phyloP scores from a whole-genome alignment of 2,113 vertebrate species.

The Tyrannus savana region DNA sequence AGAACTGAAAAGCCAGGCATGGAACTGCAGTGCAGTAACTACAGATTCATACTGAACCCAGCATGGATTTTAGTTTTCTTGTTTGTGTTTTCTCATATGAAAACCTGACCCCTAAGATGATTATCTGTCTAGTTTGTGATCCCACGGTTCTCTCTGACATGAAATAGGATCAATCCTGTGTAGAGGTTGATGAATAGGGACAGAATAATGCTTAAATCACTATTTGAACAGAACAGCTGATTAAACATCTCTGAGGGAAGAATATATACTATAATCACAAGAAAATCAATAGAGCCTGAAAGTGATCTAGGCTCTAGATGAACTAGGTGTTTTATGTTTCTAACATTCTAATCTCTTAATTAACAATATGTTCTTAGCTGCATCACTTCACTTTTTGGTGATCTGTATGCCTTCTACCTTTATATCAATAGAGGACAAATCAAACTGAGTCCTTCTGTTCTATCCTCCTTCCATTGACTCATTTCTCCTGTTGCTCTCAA shows the following conservation, averaged over 20 bases:
- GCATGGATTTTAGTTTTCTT: background rate
- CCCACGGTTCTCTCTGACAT: background rate
- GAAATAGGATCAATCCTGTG: background rate
- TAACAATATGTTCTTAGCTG: background rate
- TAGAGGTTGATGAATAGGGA: background rate
- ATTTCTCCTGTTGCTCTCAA: background rate
- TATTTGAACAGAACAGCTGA: background rate
- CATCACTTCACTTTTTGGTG: background rate
- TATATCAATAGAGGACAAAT: background rate
- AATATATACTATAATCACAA: background rate
- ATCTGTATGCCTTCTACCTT: background rate
- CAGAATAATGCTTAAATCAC: background rate
- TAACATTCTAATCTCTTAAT: background rate
- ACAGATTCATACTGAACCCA: background rate
- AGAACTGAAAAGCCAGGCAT: background rate
- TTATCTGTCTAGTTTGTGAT: background rate
- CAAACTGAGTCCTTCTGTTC: background rate
- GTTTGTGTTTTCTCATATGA: background rate
- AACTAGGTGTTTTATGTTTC: background rate
- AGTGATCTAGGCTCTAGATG: background rate
- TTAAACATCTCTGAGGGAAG: background rate
- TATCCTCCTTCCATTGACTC: background rate
- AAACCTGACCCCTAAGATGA: background rate
- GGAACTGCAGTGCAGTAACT: background rate
- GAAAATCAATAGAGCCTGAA: background rate